These are phyloP conservation scores for Tolypeutes matacus DNA, from an alignment of 2,797 vertebrate genomes.

Conservation along the genomic window DNA sequence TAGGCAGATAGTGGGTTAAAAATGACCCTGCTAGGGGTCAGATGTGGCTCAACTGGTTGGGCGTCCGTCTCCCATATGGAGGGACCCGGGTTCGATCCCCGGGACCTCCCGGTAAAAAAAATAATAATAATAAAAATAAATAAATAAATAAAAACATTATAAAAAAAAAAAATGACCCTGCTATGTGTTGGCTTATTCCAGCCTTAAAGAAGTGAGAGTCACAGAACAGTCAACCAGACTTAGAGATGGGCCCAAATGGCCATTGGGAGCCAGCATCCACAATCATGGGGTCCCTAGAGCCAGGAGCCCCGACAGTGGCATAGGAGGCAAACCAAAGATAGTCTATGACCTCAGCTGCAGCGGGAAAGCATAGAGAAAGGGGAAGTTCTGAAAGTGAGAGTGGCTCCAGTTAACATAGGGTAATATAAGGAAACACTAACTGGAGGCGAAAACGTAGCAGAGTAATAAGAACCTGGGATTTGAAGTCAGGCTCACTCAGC, in stretches of 20 bases:
- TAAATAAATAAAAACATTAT: no score
- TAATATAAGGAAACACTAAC: not conserved
- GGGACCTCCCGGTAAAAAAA: no score
- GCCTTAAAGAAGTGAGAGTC: not conserved
- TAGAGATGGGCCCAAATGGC: not conserved
- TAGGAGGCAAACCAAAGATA: not conserved
- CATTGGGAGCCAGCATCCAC: accelerated
- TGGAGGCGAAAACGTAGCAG: not conserved
- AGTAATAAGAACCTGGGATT: not conserved
- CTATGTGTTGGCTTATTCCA: conserved; percentile 1
- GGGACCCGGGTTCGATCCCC: no score
- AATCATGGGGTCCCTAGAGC: not conserved
- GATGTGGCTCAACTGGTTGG: no score
- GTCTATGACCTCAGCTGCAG: not conserved
- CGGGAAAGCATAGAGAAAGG: not conserved
- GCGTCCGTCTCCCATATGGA: no score
- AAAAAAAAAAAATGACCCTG: no score
- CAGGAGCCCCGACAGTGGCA: not conserved
- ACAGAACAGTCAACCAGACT: not conserved
- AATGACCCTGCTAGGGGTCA: no score
- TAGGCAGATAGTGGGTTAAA: not conserved
- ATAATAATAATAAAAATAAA: no score
- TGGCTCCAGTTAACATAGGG: not conserved
- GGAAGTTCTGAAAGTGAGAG: not conserved
- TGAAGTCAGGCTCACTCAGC: not conserved